Conservation (phyloP, 2,797 vertebrate genomes). For the Percopsis omiscomaycus region DNA sequence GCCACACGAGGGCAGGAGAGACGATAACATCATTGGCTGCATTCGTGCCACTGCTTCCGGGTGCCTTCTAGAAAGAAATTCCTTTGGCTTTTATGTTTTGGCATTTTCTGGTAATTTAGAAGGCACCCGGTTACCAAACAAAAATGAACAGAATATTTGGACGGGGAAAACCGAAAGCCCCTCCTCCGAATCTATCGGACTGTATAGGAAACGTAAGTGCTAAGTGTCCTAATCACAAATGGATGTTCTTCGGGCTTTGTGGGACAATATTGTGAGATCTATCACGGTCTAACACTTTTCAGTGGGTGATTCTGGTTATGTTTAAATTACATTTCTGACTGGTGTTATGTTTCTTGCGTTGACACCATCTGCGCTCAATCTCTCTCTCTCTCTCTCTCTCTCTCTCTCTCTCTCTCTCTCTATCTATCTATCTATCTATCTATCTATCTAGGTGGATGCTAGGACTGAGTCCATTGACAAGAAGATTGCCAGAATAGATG, state of each 20-base stretch:
- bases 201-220: conserved; percentile 93
- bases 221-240: neutral
- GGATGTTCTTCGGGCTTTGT: no score
- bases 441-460: conserved; percentile 85
- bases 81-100: conserved; percentile 33
- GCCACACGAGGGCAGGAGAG: conserved; percentile 26
- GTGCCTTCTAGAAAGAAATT: conserved; percentile 44
- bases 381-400: neutral
- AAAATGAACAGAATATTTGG: conserved; percentile 95
- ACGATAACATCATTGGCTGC: conserved; percentile 50
- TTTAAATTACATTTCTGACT: no score
- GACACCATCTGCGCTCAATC: no score
- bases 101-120: conserved; percentile 17
- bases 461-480: conserved; percentile 95
- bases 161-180: conserved; percentile 87
- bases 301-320: no score
- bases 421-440: neutral
- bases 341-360: no score
- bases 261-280: no score
- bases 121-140: neutral
- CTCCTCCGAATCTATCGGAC: conserved; percentile 91
- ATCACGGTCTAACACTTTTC: no score
- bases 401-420: conserved; percentile 3
- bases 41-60: conserved; percentile 62
- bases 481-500: conserved; percentile 91